Evolutionary conservation across 2,113 vertebrate genomes (phyloP), one percentile per base, ranked within the genome.

Genomic region (Apteryx mantelli): DNA sequence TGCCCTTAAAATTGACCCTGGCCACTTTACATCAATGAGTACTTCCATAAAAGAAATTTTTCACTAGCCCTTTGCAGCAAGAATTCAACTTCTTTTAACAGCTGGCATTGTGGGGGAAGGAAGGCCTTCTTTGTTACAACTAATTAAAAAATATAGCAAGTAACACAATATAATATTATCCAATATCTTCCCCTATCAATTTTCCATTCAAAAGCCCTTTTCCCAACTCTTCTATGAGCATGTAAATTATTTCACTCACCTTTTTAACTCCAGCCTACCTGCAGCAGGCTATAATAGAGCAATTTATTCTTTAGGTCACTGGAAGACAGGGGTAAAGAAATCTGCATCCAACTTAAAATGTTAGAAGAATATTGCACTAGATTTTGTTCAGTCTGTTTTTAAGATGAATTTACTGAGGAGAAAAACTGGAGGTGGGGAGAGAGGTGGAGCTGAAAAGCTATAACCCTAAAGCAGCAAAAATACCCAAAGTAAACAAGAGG

Each of bases 31-130:
- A 87, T 79, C 89, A 93, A 79, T 69, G 91, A 89, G 52, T 61
- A 61, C 38, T 92, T 60, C 92, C 61, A 64, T 60, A 84, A 93
- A 95, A 94, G 86, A 66, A 91, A 91, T 74, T 91, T 71, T 94
- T 44, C n/a, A 34, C 63, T 58, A 66, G 50, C 75, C 63, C 40
- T 91, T 93, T 79, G 79, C 34, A 83, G 58, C 30, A 87, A 93
- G 48, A 58, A 86, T 63, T 69, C 68, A 53, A 15, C 40, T 89
- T 71, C 55, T 89, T 89, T 58, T 89, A 92, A 88, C 63, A 93
- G 61, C 55, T 92, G 24, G 69, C 84, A 18, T 40, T 78, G 40
- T 0, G 12, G 26, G 26, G 34, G 46, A 74, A 92, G 77, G 55
- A 52, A 84, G 53, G 44, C 16, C 63, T 8, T 76, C 32, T 88